These are phyloP conservation scores for Ibycter americanus DNA, from an alignment of 2,797 vertebrate genomes.

Conservation along the genomic window DNA sequence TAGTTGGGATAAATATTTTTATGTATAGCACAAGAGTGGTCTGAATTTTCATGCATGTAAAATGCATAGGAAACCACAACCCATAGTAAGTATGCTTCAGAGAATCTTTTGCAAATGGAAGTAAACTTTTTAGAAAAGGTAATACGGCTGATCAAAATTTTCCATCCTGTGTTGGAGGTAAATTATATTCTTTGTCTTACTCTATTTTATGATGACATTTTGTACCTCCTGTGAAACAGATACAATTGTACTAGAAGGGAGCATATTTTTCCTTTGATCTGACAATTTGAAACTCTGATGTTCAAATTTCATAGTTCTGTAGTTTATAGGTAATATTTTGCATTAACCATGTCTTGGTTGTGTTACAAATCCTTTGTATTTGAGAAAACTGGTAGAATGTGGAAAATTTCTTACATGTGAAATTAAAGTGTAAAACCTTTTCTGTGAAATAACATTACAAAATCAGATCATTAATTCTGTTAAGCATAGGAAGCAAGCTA, in stretches of 20 bases:
- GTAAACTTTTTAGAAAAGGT: not conserved
- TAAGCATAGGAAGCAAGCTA: slow-evolving; percentile 26
- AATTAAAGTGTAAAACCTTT: not conserved
- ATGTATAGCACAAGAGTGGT: not conserved
- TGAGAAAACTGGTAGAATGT: not conserved
- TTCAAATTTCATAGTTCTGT: not conserved
- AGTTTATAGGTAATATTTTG: not conserved
- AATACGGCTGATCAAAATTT: not conserved
- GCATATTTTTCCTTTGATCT: not conserved
- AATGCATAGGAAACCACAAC: not conserved
- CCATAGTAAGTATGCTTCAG: not conserved
- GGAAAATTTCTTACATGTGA: not conserved
- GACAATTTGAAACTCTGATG: not conserved
- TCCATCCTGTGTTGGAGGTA: not conserved
- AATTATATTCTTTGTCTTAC: not conserved
- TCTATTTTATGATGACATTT: not conserved
- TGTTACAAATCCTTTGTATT: not conserved
- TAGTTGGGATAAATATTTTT: not conserved
- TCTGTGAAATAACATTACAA: slow-evolving; percentile 54
- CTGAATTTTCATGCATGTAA: not conserved
- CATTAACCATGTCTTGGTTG: not conserved
- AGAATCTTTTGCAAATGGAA: not conserved
- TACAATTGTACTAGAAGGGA: not conserved
- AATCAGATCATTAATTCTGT: slow-evolving; percentile 57
- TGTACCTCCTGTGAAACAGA: not conserved